These are phyloP conservation scores for Petrocephalus schoutedeni DNA, from an alignment of 2,797 vertebrate species.

Conservation along the genomic window DNA sequence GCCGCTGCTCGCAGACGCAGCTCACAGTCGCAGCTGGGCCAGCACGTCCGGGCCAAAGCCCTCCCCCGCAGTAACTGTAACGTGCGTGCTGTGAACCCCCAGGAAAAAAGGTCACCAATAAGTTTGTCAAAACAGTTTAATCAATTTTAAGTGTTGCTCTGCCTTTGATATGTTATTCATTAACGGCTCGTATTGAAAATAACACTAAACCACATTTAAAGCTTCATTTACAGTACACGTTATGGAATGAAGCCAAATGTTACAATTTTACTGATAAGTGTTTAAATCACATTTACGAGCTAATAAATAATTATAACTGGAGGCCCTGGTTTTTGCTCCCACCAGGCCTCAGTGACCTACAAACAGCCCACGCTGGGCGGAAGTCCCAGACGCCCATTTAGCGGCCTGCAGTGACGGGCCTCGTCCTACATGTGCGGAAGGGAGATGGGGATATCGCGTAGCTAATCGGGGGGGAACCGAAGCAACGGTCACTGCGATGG, in stretches of 20 bases:
- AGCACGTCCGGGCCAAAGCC: neutral
- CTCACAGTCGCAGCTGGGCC: neutral
- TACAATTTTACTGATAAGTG: slow-evolving; percentile 47
- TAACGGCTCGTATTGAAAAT: slow-evolving; percentile 43
- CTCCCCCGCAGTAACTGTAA: neutral
- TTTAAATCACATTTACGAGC: slow-evolving; percentile 52
- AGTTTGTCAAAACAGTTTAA: slow-evolving; percentile 29
- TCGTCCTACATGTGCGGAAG: slow-evolving; percentile 36
- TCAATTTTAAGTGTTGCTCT: slow-evolving; percentile 36
- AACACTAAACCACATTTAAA: slow-evolving; percentile 48
- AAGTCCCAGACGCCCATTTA: slow-evolving; percentile 28
- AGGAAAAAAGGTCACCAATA: slow-evolving; percentile 3
- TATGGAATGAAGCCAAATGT: slow-evolving; percentile 43
- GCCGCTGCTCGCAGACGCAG: neutral
- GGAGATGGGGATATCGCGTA: slow-evolving; percentile 31
- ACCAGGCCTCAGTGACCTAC: slow-evolving; percentile 30
- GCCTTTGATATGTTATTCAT: slow-evolving; percentile 50
- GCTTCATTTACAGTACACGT: slow-evolving; percentile 51
- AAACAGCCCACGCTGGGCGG: slow-evolving; percentile 41
- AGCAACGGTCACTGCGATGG: slow-evolving; percentile 26
- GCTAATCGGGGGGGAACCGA: slow-evolving; percentile 42
- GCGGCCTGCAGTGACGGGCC: slow-evolving; percentile 35
- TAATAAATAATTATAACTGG: slow-evolving; percentile 51
- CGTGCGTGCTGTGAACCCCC: neutral
- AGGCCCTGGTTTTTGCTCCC: slow-evolving; percentile 21